A percentile compares a stretch with the other conserved stretches of the same genome.
phyloP scores from a whole-genome alignment of 53 echinoderm and acorn worm genomes.

The Glandiceps talaboti region DNA sequence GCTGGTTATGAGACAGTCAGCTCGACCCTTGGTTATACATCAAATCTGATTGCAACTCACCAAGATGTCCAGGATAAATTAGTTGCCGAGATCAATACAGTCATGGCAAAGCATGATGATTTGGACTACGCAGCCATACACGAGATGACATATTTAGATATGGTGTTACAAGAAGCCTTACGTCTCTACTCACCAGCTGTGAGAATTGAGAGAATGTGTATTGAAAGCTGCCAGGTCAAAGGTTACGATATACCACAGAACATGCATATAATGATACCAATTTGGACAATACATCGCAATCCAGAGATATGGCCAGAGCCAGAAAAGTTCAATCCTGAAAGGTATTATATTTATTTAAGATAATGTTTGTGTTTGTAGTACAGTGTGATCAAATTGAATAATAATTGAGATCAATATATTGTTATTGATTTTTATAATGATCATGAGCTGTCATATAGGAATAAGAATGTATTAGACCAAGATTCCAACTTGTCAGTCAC shows the following conservation, averaged over 20 bases:
- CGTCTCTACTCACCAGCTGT: conserved; percentile 52
- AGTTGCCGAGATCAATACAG: conserved; percentile 39
- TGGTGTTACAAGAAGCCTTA: conserved; percentile 44
- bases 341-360: no score
- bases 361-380: no score
- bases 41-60: conserved; percentile 42
- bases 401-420: no score
- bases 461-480: no score
- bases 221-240: conserved; percentile 31
- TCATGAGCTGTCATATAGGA: no score
- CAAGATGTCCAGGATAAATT: conserved; percentile 51
- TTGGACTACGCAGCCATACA: conserved; percentile 32
- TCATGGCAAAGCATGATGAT: conserved; percentile 37
- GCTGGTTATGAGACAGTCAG: conserved; percentile 69
- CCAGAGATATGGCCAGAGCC: conserved; percentile 24
- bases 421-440: no score
- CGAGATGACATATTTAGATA: conserved; percentile 60
- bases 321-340: conserved; percentile 23
- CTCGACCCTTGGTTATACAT: conserved; percentile 28
- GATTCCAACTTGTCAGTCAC: no score
- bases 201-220: conserved; percentile 28
- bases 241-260: conserved; percentile 15
- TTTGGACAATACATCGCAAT: conserved; percentile 22
- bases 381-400: no score
- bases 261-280: conserved; percentile 6